phyloP scores from a whole-genome alignment of 2,888 invertebrate species.

The Tortricodes alternella region DNA sequence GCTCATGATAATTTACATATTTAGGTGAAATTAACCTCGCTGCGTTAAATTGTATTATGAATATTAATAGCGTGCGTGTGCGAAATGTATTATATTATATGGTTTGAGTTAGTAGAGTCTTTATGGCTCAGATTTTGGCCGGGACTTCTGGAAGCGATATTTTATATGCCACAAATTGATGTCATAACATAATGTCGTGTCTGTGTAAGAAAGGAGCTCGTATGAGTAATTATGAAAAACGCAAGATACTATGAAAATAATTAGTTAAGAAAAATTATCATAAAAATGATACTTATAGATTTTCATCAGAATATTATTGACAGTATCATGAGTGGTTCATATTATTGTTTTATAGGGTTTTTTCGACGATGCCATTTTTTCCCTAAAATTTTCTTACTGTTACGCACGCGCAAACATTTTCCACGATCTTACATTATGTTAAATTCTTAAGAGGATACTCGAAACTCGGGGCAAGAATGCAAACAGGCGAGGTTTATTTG shows the following conservation, averaged over 20 bases:
- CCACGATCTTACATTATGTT: constrained; percentile 23
- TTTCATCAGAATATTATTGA: too few relatives aligned
- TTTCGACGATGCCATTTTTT: neutral
- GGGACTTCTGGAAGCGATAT: constrained; percentile 39
- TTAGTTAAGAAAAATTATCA: too few relatives aligned
- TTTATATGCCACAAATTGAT: constrained; percentile 17
- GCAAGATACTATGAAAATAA: too few relatives aligned
- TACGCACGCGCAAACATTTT: neutral
- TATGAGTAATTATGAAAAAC: neutral
- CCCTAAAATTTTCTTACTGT: neutral
- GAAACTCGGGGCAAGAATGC: constrained; percentile 52
- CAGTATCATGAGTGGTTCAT: neutral
- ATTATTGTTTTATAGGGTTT: neutral
- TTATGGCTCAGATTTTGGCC: constrained; percentile 67
- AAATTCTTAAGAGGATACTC: constrained; percentile 32
- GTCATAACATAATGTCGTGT: neutral
- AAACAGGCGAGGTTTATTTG: constrained; percentile 71
- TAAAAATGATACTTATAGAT: too few relatives aligned
- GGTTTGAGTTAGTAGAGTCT: constrained; percentile 56
- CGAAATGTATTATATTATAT: constrained; percentile 65
- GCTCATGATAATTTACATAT: constrained; percentile 84
- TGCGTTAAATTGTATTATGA: constrained; percentile 82
- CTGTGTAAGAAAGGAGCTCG: neutral
- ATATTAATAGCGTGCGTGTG: constrained; percentile 76
- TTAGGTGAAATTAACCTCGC: constrained; percentile 83